Conservation (phyloP, 1,140 invertebrate species). For the Amphibalanus amphitrite region DNA sequence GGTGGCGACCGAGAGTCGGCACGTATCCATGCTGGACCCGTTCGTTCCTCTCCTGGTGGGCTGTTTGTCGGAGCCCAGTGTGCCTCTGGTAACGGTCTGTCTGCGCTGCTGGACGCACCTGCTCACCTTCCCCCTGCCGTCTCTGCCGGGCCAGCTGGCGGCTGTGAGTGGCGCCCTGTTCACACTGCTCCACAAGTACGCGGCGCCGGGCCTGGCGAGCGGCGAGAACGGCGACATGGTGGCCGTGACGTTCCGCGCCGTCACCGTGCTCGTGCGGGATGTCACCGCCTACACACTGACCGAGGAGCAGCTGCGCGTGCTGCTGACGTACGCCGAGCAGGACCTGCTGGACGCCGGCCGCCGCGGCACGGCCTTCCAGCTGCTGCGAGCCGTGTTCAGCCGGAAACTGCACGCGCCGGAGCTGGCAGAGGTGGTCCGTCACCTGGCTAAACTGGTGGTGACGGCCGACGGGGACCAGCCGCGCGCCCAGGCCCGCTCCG, state of each 20-base stretch:
- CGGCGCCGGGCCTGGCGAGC: slow-evolving; percentile 30
- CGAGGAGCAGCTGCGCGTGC: slow-evolving; percentile 31
- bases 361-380: slow-evolving; percentile 35
- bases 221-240: slow-evolving; percentile 19
- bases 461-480: neutral
- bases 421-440: neutral
- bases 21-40: neutral
- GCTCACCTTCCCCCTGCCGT: slow-evolving; percentile 28
- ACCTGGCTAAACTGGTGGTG: neutral
- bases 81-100: slow-evolving; percentile 19
- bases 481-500: slow-evolving; percentile 23
- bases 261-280: neutral
- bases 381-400: slow-evolving; percentile 25
- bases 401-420: neutral
- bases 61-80: neutral
- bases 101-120: slow-evolving; percentile 29
- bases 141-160: neutral
- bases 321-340: slow-evolving; percentile 35
- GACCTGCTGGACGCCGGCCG: slow-evolving; percentile 34
- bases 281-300: slow-evolving; percentile 22
- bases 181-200: slow-evolving; percentile 33
- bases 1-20: neutral
- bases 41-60: neutral
- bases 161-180: slow-evolving; percentile 25
- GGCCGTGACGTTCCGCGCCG: neutral